phyloP scores from a whole-genome alignment of 2,797 vertebrate species.

The Gymnodraco acuticeps region DNA sequence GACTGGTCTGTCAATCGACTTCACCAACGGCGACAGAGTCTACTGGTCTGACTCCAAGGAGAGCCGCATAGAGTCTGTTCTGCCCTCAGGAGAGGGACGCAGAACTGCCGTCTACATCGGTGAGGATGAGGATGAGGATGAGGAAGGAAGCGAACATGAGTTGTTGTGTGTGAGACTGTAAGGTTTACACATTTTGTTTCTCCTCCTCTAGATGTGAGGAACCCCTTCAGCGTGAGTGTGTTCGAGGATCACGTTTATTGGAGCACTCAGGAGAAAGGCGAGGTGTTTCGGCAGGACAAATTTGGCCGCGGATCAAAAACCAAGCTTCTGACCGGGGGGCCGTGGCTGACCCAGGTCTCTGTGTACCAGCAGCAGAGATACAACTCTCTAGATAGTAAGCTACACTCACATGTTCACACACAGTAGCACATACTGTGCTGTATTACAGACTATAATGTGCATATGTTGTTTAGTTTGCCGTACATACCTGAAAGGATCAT shows the following conservation, averaged over 20 bases:
- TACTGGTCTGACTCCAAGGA: conserved; percentile 97
- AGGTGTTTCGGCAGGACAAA: conserved; percentile 93
- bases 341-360: conserved; percentile 93
- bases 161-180: neutral
- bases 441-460: neutral
- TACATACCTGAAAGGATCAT: neutral
- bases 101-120: conserved; percentile 85
- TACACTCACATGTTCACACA: conserved; percentile 8
- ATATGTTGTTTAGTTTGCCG: neutral
- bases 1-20: conserved; percentile 93
- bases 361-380: conserved; percentile 93
- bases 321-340: conserved; percentile 89
- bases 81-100: conserved; percentile 89
- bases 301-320: conserved; percentile 89
- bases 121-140: conserved; percentile 55
- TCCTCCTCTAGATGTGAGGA: conserved; percentile 78
- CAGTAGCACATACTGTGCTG: neutral
- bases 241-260: conserved; percentile 94
- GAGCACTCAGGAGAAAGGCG: conserved; percentile 92
- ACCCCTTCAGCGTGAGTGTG: conserved; percentile 90
- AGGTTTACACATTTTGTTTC: neutral
- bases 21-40: conserved; percentile 89
- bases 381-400: conserved; percentile 81
- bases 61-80: conserved; percentile 90
- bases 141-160: neutral